A percentile compares a stretch with the other conserved stretches of the same genome.
phyloP scores from a whole-genome alignment of 2,888 invertebrate species.

The Eucriotettix oculatus region DNA sequence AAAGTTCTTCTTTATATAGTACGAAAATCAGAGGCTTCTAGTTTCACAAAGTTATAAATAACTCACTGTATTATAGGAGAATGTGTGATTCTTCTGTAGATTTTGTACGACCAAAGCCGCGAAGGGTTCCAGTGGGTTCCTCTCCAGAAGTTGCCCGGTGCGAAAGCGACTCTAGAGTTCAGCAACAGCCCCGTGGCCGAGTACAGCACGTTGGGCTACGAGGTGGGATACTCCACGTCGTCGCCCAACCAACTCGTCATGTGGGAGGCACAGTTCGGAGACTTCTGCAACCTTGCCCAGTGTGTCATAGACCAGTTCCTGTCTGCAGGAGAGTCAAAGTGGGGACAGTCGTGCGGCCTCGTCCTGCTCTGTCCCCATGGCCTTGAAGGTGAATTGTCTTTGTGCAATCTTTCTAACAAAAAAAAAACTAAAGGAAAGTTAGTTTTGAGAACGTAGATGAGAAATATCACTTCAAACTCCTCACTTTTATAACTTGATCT shows the following conservation, averaged over 20 bases:
- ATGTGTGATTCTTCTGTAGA: conserved; percentile 29
- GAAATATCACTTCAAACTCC: too few relatives aligned
- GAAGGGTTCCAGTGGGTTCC: conserved; percentile 25
- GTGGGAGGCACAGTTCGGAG: conserved; percentile 82
- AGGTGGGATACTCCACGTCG: conserved; percentile 64
- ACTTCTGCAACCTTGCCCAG: not conserved
- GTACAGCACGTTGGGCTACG: conserved; percentile 57
- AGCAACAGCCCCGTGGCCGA: conserved; percentile 70
- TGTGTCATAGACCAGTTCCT: conserved; percentile 42
- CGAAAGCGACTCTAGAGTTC: conserved; percentile 59
- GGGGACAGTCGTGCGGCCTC: conserved; percentile 4
- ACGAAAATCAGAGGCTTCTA: too few relatives aligned
- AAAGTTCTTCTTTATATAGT: too few relatives aligned
- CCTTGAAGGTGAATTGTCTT: conserved; percentile 37
- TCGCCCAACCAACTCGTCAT: conserved; percentile 53
- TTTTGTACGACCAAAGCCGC: conserved; percentile 60
- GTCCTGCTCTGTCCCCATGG: conserved; percentile 6
- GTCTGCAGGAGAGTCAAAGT: conserved; percentile 33
- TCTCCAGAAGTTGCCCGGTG: conserved; percentile 20
- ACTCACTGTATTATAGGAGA: too few relatives aligned
- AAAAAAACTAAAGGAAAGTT: too few relatives aligned
- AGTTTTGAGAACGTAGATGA: too few relatives aligned
- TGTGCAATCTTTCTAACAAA: not conserved
- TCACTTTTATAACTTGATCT: too few relatives aligned
- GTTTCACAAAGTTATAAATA: too few relatives aligned